A percentile compares a stretch with the other conserved stretches of the same genome.
phyloP scores from a whole-genome alignment of 2,113 vertebrate genomes.

The Cyphomyrus discorhynchus region DNA sequence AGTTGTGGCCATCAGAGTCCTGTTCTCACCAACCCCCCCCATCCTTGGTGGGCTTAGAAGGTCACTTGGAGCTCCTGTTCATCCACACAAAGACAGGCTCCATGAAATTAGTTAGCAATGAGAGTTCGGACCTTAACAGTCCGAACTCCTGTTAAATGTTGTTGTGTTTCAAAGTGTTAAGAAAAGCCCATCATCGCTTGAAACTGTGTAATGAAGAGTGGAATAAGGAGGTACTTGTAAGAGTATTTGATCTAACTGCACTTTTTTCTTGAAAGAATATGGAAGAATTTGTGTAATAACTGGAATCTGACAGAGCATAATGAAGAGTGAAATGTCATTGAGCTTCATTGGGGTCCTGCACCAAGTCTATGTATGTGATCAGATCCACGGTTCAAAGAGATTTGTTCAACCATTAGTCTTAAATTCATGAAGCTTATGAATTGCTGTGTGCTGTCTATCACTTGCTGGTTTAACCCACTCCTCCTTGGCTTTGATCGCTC shows the following conservation, averaged over 20 bases:
- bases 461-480: background rate
- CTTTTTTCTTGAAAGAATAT: background rate
- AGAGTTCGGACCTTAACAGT: background rate
- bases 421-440: background rate
- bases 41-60: background rate
- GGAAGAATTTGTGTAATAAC: background rate
- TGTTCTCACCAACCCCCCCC: background rate
- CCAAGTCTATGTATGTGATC: background rate
- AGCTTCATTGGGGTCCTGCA: background rate
- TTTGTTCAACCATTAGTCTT: background rate
- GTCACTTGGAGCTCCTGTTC: background rate
- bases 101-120: background rate
- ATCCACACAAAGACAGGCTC: background rate
- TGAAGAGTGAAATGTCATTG: background rate
- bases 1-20: background rate
- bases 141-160: background rate
- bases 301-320: background rate
- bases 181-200: background rate
- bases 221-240: background rate
- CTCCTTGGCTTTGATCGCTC: background rate
- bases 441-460: background rate
- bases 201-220: background rate
- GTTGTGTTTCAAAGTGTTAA: background rate
- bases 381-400: background rate
- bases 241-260: background rate